Percentiles rank a stretch among this genome's conserved stretches.
These are phyloP conservation scores for Conus canariensis DNA, from an alignment of 2,888 invertebrate genomes.

Conservation along the genomic window DNA sequence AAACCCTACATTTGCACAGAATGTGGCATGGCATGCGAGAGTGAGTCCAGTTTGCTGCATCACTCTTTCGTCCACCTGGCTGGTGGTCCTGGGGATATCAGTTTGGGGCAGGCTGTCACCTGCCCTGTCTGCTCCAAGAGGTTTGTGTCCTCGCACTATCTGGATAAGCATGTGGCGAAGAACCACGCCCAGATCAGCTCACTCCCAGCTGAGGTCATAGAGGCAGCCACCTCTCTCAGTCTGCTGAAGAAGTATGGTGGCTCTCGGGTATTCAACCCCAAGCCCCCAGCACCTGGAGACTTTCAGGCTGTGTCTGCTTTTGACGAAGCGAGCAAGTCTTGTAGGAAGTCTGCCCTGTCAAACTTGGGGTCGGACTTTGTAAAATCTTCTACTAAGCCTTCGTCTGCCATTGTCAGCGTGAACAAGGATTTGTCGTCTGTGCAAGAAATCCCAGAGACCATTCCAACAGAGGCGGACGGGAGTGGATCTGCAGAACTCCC, in stretches of 20 bases:
- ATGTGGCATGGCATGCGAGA: slow-evolving; percentile 29
- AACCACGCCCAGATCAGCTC: background rate
- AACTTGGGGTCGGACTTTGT: too few relatives aligned
- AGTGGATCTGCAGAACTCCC: too few relatives aligned
- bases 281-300: background rate
- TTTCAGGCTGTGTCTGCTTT: too few relatives aligned
- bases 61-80: background rate
- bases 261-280: background rate
- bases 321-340: too few relatives aligned
- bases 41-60: background rate
- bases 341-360: too few relatives aligned
- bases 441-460: too few relatives aligned
- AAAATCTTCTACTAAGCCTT: too few relatives aligned
- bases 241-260: background rate
- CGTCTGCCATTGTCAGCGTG: too few relatives aligned
- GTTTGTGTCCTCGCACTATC: slow-evolving; percentile 21
- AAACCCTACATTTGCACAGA: background rate
- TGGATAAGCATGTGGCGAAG: slow-evolving; percentile 22
- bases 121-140: slow-evolving; percentile 15
- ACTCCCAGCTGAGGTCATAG: background rate
- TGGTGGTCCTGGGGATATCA: background rate
- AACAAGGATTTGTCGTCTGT: too few relatives aligned
- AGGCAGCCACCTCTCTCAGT: background rate
- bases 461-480: too few relatives aligned
- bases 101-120: background rate